Base-by-base conservation (phyloP, 2,888 invertebrate species). In the Euspilapteryx auroguttella region DNA sequence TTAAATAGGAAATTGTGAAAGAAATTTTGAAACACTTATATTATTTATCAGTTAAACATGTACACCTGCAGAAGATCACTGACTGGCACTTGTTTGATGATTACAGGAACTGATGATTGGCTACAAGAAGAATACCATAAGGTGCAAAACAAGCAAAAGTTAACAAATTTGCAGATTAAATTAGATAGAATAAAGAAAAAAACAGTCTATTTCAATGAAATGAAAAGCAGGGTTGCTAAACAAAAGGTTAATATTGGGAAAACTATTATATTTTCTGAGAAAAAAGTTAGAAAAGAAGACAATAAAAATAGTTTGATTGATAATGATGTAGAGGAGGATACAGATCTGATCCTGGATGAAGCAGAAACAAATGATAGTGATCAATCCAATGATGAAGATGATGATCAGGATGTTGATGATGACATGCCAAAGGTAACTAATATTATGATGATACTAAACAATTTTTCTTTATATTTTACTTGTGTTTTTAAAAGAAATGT, bases 81-180 rank as follows among this genome's bases (percentile, higher is more conserved):
- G n/a, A n/a, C n/a, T n/a, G n/a, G n/a, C n/a, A n/a, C n/a, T n/a
- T n/a, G n/a, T n/a, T n/a, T n/a, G n/a, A n/a, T n/a, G n/a, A n/a
- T 45, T 42, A 15, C 38, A 44, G 76, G 55, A 30, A 57, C 62
- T 3, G 61, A 61, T 30, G 87, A 93, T 51, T 95, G 95, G 95
- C 80, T 95, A 29, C 66, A 71, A 27, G 81, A 82, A 25, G 91
- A 93, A 58, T 81, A 85, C 37, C 76, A 82, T 36, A 83, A 85
- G 47, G 82, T 85, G 23, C 75, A 82, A 46, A 78, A 85, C 33
- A 83, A 80, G 26, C 78, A 79, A 34, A 66, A 81, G 39, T 57
- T 86, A 29, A 58, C 78, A 29, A 52, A 62, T 29, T 54, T 89
- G 7, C 81, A 80, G 42, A 49, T 65, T 14, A 76, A 83, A 48